Conservation (phyloP, 2,113 vertebrate species). For the human (Homo sapiens) region DNA sequence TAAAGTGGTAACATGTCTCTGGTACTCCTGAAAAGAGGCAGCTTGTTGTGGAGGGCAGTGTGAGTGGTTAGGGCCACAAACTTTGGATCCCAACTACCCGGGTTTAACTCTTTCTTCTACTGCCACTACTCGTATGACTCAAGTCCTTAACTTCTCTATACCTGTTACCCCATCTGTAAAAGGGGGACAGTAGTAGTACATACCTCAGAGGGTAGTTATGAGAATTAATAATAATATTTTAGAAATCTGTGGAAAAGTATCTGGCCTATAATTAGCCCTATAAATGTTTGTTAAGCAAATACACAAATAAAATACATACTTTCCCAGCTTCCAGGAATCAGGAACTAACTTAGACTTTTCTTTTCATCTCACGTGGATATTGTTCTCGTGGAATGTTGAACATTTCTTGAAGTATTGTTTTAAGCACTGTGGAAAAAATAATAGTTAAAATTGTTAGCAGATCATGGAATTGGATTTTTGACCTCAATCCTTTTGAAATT, state of each 20-base stretch:
- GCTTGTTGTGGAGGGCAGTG: neutral
- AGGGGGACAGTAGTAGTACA: neutral
- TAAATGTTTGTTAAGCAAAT: constrained; percentile 2
- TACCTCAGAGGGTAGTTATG: neutral
- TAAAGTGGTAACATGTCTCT: neutral
- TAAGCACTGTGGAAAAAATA: neutral
- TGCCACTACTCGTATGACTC: neutral
- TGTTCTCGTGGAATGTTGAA: neutral
- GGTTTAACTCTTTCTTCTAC: neutral
- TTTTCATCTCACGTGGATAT: neutral
- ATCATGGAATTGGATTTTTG: constrained; percentile 12
- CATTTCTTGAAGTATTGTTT: neutral
- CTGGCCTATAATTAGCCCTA: neutral
- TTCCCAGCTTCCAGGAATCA: neutral
- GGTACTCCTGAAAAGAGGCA: neutral
- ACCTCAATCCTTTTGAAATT: constrained; percentile 36
- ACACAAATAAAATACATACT: neutral
- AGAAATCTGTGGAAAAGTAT: neutral
- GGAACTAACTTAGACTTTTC: neutral
- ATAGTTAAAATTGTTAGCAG: constrained; percentile 23
- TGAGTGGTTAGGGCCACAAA: neutral
- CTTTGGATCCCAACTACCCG: neutral
- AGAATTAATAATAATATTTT: constrained; percentile 1
- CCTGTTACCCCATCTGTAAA: neutral
- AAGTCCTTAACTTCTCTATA: neutral